Percentiles rank a stretch among this genome's conserved stretches.
phyloP scores from a whole-genome alignment of 2,888 invertebrate genomes.

The Sinopyrophorus schimmeli region DNA sequence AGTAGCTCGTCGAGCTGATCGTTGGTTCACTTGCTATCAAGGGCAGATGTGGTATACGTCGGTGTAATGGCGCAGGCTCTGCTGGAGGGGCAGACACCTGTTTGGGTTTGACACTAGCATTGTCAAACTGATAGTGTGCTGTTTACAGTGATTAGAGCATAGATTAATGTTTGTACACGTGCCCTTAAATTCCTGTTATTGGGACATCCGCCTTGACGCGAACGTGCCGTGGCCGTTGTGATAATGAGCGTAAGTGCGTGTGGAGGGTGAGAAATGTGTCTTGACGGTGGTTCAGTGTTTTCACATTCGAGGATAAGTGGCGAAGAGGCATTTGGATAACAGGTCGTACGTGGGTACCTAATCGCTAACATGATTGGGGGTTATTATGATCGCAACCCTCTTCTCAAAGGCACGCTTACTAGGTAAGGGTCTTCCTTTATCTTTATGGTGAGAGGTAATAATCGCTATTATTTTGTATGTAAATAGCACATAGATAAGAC shows the following conservation, averaged over 20 bases:
- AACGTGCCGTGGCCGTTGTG: conserved; percentile 27
- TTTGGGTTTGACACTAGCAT: conserved; percentile 42
- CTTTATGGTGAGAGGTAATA: background rate
- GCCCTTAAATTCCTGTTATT: conserved; percentile 29
- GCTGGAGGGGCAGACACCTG: conserved; percentile 44
- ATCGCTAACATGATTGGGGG: conserved; percentile 54
- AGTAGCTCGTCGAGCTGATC: conserved; percentile 28
- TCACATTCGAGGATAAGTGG: conserved; percentile 31
- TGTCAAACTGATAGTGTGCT: conserved; percentile 44
- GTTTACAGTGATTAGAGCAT: conserved; percentile 41
- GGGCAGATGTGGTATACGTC: conserved; percentile 43
- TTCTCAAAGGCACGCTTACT: conserved; percentile 63
- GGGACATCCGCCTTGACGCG: conserved; percentile 17
- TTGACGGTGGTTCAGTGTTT: conserved; percentile 28
- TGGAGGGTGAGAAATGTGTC: conserved; percentile 34
- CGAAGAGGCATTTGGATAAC: conserved; percentile 35
- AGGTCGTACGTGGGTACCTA: conserved; percentile 25
- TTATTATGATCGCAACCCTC: conserved; percentile 63
- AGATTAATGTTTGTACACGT: conserved; percentile 43
- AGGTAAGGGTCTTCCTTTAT: conserved; percentile 53
- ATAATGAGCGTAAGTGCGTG: conserved; percentile 26
- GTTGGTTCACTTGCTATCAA: conserved; percentile 49
- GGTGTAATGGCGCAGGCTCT: conserved; percentile 34
- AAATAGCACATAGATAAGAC: background rate
- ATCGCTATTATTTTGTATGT: too few species aligned